phyloP scores from a whole-genome alignment of 2,888 invertebrate genomes.

The Doris montereyensis region DNA sequence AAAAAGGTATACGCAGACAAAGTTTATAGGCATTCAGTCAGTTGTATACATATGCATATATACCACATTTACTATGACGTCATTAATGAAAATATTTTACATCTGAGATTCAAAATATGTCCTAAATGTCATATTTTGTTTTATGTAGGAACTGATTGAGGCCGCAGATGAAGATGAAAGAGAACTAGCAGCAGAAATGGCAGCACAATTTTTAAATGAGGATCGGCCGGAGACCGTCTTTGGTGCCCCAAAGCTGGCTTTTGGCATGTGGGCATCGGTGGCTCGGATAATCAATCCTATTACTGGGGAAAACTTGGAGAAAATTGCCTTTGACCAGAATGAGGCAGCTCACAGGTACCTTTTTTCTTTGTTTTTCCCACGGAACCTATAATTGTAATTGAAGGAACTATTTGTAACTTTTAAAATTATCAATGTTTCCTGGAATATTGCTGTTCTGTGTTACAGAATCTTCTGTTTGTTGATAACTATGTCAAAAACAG shows the following conservation, averaged over 20 bases:
- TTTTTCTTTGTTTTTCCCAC: too few species aligned
- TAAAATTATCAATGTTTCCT: too few species aligned
- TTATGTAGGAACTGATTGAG: constrained; percentile 86
- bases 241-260: constrained; percentile 94
- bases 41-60: too few species aligned
- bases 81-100: too few species aligned
- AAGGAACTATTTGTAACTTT: too few species aligned
- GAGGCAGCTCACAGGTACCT: constrained; percentile 90
- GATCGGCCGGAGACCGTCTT: constrained; percentile 94
- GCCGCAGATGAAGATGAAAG: constrained; percentile 97
- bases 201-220: constrained; percentile 95
- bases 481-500: not conserved
- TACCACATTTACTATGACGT: too few species aligned
- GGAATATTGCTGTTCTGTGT: too few species aligned
- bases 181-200: constrained; percentile 96
- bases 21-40: too few species aligned
- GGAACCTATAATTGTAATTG: too few species aligned
- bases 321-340: constrained; percentile 90
- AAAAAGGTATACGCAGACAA: too few species aligned
- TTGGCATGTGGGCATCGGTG: constrained; percentile 94
- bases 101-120: not conserved
- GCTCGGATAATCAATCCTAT: constrained; percentile 75
- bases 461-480: too few species aligned
- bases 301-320: constrained; percentile 79
- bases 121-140: not conserved